phyloP scores from a whole-genome alignment of 2,888 invertebrate genomes.

The Tetranychus truncatus region DNA sequence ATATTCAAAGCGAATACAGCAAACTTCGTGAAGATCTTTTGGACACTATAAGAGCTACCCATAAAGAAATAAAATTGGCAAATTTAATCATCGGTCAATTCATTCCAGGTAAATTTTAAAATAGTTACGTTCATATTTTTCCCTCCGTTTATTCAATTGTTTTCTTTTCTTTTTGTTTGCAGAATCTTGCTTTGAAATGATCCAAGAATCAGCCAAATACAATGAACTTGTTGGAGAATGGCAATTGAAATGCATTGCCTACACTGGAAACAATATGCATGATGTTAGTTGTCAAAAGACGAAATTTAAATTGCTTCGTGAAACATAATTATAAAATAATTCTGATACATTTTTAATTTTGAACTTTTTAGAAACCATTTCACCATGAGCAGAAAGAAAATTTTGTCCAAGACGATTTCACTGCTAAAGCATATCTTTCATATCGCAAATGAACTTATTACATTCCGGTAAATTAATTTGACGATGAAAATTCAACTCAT shows the following conservation, averaged over 20 bases:
- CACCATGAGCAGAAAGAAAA: background rate
- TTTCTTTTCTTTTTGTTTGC: background rate
- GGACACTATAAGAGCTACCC: constrained; percentile 74
- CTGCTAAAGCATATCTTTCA: background rate
- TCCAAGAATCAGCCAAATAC: constrained; percentile 82
- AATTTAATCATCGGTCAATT: constrained; percentile 76
- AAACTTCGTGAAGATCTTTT: constrained; percentile 87
- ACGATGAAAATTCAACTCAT: too few relatives aligned
- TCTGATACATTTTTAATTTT: background rate
- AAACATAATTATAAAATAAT: background rate
- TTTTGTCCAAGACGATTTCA: background rate
- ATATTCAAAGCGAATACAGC: constrained; percentile 72
- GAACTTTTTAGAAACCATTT: background rate
- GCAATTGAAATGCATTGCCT: constrained; percentile 92
- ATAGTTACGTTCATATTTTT: background rate
- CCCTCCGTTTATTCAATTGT: background rate
- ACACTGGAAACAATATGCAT: constrained; percentile 95
- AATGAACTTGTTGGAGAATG: constrained; percentile 97
- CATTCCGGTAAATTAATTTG: too few relatives aligned
- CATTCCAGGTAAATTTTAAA: constrained; percentile 63
- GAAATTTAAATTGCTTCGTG: background rate
- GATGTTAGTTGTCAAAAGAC: constrained; percentile 33
- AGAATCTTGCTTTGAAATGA: constrained; percentile 42
- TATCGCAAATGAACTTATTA: background rate
- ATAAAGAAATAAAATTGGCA: constrained; percentile 72